Percentiles rank a stretch among this genome's conserved stretches.
phyloP scores from a whole-genome alignment of 1,140 invertebrate genomes.

The Drosophila subpulchrella region DNA sequence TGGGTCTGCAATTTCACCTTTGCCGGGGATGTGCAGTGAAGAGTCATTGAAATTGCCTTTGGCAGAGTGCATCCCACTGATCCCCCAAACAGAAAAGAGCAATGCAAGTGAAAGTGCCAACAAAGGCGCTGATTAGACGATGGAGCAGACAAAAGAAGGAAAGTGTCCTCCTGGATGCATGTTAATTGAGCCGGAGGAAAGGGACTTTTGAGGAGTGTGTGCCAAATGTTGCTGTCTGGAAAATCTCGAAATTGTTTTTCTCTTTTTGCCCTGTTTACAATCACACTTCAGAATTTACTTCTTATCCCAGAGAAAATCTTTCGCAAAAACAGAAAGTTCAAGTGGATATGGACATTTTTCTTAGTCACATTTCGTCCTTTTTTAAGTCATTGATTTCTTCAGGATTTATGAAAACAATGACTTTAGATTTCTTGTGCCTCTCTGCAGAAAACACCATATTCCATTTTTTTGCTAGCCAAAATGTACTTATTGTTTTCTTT shows the following conservation, averaged over 20 bases:
- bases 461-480: neutral
- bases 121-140: constrained; percentile 76
- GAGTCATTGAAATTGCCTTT: constrained; percentile 52
- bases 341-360: neutral
- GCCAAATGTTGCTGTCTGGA: neutral
- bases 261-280: neutral
- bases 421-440: neutral
- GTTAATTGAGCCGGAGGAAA: constrained; percentile 38
- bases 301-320: neutral
- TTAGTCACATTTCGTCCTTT: neutral
- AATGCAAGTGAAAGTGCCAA: constrained; percentile 69
- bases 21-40: constrained; percentile 24
- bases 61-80: constrained; percentile 48
- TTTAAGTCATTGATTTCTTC: neutral
- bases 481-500: neutral
- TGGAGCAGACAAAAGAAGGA: constrained; percentile 25
- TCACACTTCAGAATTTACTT: neutral
- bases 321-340: neutral
- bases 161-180: constrained; percentile 44
- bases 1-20: constrained; percentile 18
- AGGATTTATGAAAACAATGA: constrained; percentile 1
- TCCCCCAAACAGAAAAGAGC: constrained; percentile 38
- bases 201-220: neutral
- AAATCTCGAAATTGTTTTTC: neutral
- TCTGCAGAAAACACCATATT: neutral